Conservation (phyloP, 2,113 vertebrate genomes). For the Tetraodon nigroviridis region DNA sequence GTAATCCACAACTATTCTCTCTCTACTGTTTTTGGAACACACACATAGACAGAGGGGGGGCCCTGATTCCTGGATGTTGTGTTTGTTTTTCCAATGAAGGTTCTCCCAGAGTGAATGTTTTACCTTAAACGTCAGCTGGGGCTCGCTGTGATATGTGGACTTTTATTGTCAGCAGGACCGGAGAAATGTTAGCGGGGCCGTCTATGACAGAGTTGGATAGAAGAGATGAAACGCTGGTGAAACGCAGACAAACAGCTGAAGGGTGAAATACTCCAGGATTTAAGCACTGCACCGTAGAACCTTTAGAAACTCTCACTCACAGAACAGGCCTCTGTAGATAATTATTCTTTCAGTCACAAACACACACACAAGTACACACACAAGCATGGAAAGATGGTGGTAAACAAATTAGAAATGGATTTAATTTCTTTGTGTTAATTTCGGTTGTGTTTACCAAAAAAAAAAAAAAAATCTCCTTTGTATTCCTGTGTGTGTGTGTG, state of each 20-base stretch:
- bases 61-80: constrained; percentile 40
- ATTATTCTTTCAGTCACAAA: constrained; percentile 1
- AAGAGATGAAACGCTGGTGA: constrained; percentile 31
- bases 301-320: constrained; percentile 2
- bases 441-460: too few relatives aligned
- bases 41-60: constrained; percentile 33
- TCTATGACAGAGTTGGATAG: constrained; percentile 16
- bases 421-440: background rate
- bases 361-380: too few relatives aligned
- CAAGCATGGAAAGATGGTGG: too few relatives aligned
- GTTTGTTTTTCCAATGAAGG: constrained; percentile 31
- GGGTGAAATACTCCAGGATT: constrained; percentile 37
- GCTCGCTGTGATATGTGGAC: constrained; percentile 16
- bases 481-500: constrained; percentile 11
- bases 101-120: constrained; percentile 5
- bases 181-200: constrained; percentile 16
- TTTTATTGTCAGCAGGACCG: constrained; percentile 14
- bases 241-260: constrained; percentile 26
- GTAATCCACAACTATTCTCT: constrained; percentile 40
- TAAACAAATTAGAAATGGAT: too few relatives aligned
- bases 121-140: constrained; percentile 10
- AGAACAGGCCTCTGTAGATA: constrained; percentile 22
- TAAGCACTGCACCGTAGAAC: constrained; percentile 31
- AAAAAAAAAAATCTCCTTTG: too few relatives aligned
- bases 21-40: constrained; percentile 40